A percentile compares a stretch with the other conserved stretches of the same genome.
phyloP scores from a whole-genome alignment of 2,797 vertebrate species.

The Mus spretus region DNA sequence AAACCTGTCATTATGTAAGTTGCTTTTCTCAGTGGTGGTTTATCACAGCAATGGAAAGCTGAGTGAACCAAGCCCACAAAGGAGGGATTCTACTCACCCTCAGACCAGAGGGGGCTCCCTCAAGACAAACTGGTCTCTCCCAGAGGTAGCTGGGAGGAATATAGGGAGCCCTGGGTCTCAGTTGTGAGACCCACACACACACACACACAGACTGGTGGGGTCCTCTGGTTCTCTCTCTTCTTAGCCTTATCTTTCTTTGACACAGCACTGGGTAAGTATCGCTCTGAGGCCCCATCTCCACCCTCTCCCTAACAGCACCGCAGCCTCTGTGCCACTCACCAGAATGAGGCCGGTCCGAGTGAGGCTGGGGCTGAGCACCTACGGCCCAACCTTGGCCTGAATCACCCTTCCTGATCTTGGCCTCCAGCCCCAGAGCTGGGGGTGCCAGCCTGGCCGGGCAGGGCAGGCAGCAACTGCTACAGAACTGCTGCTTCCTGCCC shows the following conservation, averaged over 20 bases:
- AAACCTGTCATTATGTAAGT: neutral
- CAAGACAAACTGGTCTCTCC: neutral
- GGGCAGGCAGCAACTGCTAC: neutral
- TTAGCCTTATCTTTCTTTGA: neutral
- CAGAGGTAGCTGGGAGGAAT: neutral
- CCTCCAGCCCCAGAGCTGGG: neutral
- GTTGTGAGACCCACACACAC: too few species aligned
- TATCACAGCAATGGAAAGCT: neutral
- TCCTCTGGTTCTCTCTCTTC: neutral
- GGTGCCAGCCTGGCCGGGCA: neutral
- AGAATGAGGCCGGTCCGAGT: neutral
- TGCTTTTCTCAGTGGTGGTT: neutral
- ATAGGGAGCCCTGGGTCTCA: neutral
- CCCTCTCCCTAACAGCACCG: neutral
- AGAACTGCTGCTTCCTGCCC: neutral
- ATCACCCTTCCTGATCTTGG: neutral
- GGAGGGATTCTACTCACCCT: neutral
- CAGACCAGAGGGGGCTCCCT: neutral
- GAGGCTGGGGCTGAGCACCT: neutral
- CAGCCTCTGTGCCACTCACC: neutral
- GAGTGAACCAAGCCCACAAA: neutral
- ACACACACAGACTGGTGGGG: neutral
- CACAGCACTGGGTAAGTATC: rapidly evolving
- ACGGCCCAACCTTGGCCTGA: neutral
- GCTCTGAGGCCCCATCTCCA: neutral